Evolutionary conservation across 2,797 vertebrate genomes (phyloP).

Genomic region (Bufotes viridis): DNA sequence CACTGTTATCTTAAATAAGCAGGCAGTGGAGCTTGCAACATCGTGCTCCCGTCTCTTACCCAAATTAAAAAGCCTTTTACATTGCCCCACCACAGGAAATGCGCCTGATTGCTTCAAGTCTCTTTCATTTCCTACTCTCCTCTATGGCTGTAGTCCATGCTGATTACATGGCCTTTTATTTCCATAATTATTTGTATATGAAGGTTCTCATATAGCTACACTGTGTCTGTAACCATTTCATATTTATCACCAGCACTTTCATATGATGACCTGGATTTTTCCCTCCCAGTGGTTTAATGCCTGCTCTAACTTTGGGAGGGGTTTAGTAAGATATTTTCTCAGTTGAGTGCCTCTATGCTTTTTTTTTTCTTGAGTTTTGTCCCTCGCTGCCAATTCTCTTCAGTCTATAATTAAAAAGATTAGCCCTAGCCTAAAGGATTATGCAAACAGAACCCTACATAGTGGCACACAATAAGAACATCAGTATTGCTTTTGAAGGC

Average conservation of each 20-base stretch:
- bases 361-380: no score
- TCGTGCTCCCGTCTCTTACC: not conserved
- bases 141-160: not conserved
- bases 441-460: not conserved
- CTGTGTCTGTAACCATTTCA: not conserved
- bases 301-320: not conserved
- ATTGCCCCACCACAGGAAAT: slow-evolving; percentile 5
- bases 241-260: not conserved
- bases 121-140: slow-evolving; percentile 21
- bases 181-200: not conserved
- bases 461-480: not conserved
- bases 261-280: not conserved
- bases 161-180: not conserved
- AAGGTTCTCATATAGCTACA: not conserved
- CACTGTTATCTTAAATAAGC: not conserved
- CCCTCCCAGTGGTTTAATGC: not conserved
- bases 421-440: not conserved
- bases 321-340: not conserved
- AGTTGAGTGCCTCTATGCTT: not conserved
- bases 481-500: no score
- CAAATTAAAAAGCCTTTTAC: not conserved
- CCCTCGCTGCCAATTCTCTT: not conserved
- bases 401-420: not conserved
- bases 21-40: slow-evolving; percentile 6
- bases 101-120: not conserved